Evolutionary conservation across 2,888 invertebrate species (phyloP).

Genomic region (Macropis europaea): DNA sequence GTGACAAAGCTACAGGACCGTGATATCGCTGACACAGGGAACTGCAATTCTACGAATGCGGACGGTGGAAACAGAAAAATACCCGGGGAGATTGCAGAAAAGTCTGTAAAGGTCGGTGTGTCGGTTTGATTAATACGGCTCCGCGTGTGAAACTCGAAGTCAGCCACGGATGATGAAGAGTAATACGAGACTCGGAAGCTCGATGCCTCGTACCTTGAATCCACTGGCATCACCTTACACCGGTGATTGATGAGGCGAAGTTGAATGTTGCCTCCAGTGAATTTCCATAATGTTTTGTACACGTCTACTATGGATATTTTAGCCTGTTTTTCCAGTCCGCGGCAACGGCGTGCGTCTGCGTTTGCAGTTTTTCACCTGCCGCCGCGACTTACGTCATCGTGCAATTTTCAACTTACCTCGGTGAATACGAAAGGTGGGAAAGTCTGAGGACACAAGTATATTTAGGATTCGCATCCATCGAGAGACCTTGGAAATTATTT

Average conservation of each 20-base stretch:
- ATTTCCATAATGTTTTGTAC: conserved; percentile 1
- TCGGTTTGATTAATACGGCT: conserved; percentile 28
- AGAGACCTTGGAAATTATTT: too few relatives aligned
- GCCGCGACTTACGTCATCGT: too few relatives aligned
- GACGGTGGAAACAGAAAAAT: not conserved
- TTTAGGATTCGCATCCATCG: too few relatives aligned
- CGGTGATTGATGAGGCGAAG: conserved; percentile 20
- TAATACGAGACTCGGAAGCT: conserved; percentile 19
- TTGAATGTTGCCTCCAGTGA: not conserved
- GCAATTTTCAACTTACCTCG: too few relatives aligned
- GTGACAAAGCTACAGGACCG: not conserved
- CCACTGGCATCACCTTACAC: not conserved
- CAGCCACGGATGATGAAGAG: conserved; percentile 41
- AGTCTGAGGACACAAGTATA: too few relatives aligned
- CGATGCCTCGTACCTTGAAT: conserved; percentile 2
- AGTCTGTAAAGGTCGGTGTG: not conserved
- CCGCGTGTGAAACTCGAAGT: conserved; percentile 26
- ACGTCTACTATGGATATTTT: not conserved
- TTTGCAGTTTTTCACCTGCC: too few relatives aligned
- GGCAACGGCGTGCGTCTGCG: too few relatives aligned
- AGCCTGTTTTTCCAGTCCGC: not conserved
- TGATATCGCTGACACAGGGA: not conserved
- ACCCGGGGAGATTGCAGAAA: not conserved
- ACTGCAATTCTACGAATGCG: not conserved
- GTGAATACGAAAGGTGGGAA: too few relatives aligned